Base-by-base conservation (phyloP, 2,888 invertebrate genomes). In the Dromius quadrimaculatus region DNA sequence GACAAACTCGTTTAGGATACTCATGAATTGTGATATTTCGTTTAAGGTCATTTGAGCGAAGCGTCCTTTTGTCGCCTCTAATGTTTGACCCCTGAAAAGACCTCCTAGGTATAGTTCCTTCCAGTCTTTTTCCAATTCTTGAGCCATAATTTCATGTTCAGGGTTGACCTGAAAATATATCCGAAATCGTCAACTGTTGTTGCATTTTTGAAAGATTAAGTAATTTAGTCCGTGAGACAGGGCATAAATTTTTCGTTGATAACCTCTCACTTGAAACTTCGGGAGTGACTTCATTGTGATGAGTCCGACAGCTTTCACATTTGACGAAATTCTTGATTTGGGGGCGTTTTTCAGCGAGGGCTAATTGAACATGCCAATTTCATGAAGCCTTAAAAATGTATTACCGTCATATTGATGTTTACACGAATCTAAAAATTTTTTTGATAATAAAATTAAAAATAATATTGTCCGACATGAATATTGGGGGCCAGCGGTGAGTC, bases 61-160 rank as follows among this genome's bases (percentile, higher is more conserved):
- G 77, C 92, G 90, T 65, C 91, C 91, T 79, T 94, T 95, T n/a
- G 94, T 93, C 66, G 90, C 88, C 77, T 92, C 90, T 34, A 93
- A 81, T 1, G 90, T 89, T 72, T 87, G 87, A 8, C 87, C 87
- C 65, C 92, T 85, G 81, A 89, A 92, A 3, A 93, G 79, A 0
- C 91, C 89, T 0, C 89, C 88, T 63, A 89, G 85, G 76, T 89
- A 90, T 8, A 93, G 81, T 2, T 84, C 84, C 71, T 89, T 87
- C 93, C 93, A 93, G 0, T 90, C 86, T 13, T 85, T 81, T 79
- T 91, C 87, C 45, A 93, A 81, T 71, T 83, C 84, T 77, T 88
- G 84, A 0, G 90, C 85, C 72, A 87, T 81, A 20, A 81, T 77
- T 63, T 89, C 80, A 74, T 91, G 87, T 20, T 86, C 87, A 0